Percentiles rank a stretch among this genome's conserved stretches.
These are phyloP conservation scores for Machimus rusticus DNA, from an alignment of 2,888 invertebrate species.

Conservation along the genomic window DNA sequence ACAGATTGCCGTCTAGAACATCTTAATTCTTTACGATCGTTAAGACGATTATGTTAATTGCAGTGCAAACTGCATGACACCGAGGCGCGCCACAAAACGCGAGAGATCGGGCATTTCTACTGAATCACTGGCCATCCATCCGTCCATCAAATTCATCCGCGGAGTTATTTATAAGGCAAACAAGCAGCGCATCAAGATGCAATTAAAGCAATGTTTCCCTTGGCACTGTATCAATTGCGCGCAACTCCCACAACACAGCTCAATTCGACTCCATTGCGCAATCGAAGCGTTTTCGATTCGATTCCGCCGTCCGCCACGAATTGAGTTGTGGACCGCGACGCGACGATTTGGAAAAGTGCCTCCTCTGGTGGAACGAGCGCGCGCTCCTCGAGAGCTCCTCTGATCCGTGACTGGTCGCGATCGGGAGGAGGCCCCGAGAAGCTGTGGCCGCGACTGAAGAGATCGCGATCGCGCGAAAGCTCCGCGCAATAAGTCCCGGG, in stretches of 20 bases:
- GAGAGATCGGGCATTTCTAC: neutral
- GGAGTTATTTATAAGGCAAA: neutral
- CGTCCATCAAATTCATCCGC: neutral
- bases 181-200: neutral
- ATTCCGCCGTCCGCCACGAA: neutral
- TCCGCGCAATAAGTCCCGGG: neutral
- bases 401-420: neutral
- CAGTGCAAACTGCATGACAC: neutral
- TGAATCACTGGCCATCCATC: neutral
- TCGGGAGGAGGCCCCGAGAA: neutral
- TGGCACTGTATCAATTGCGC: slow-evolving; percentile 7
- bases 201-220: neutral
- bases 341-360: neutral
- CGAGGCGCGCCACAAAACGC: neutral
- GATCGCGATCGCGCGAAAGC: neutral
- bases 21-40: neutral
- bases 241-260: neutral
- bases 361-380: neutral
- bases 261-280: neutral
- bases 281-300: neutral
- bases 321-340: neutral
- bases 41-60: neutral
- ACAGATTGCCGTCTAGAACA: neutral
- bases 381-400: neutral
- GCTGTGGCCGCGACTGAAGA: neutral